Evolutionary conservation across 2,113 vertebrate genomes (phyloP).

Genomic region (Ciconia boyciana): DNA sequence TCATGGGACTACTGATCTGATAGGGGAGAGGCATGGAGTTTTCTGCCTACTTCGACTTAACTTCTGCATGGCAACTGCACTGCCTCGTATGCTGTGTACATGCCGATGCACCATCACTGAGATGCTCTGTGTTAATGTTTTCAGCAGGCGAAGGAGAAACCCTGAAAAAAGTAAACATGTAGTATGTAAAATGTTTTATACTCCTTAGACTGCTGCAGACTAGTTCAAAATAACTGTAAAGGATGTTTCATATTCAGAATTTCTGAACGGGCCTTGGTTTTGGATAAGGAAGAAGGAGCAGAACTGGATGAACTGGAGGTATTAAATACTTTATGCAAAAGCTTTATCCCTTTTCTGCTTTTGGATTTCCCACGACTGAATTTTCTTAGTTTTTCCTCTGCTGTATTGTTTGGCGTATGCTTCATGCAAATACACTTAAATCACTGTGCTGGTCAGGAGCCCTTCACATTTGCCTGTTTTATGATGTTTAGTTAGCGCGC

Average conservation of each 20-base stretch:
- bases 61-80: background rate
- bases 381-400: background rate
- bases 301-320: background rate
- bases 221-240: background rate
- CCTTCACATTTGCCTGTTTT: background rate
- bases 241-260: background rate
- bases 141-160: background rate
- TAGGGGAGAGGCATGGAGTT: background rate
- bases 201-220: background rate
- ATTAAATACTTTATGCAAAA: background rate
- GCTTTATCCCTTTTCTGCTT: background rate
- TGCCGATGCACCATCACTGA: background rate
- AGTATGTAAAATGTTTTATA: background rate
- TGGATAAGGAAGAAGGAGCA: background rate
- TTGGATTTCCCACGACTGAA: background rate
- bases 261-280: background rate
- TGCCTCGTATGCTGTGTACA: fast-evolving
- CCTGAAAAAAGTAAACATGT: background rate
- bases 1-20: background rate
- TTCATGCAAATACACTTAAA: background rate
- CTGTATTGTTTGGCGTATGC: background rate
- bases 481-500: background rate
- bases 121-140: background rate
- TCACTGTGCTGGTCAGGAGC: background rate
- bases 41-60: background rate